These are phyloP conservation scores for Drosophila anomalata DNA, from an alignment of 2,888 invertebrate species.

Conservation along the genomic window DNA sequence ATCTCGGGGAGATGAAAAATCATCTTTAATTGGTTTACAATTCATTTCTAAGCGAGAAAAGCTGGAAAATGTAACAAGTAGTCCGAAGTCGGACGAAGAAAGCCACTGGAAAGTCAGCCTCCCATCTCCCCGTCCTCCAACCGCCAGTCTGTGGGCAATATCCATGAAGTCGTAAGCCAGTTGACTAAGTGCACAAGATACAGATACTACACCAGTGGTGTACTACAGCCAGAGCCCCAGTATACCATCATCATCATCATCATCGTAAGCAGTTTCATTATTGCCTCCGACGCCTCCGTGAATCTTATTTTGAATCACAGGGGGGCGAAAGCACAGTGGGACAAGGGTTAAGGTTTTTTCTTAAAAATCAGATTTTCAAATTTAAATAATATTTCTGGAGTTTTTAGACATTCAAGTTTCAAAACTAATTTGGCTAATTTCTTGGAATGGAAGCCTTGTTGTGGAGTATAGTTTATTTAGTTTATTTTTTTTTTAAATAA, in stretches of 20 bases:
- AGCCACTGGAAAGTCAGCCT: conserved; percentile 51
- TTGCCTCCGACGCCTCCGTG: conserved; percentile 41
- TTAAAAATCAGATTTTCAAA: not conserved
- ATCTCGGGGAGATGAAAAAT: conserved; percentile 52
- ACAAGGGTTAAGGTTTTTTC: not conserved
- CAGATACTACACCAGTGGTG: conserved; percentile 19
- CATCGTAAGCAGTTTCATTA: conserved; percentile 12
- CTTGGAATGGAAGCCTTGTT: no score
- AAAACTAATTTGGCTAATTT: no score
- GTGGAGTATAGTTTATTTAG: no score
- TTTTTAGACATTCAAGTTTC: no score
- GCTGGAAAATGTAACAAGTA: conserved; percentile 70
- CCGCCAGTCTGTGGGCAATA: conserved; percentile 63
- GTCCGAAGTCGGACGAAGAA: conserved; percentile 60
- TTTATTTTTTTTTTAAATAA: no score
- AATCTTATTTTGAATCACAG: conserved; percentile 15
- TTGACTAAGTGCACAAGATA: conserved; percentile 31
- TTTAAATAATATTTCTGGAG: no score
- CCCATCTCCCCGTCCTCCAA: not conserved
- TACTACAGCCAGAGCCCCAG: not conserved
- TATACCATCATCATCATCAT: conserved; percentile 15
- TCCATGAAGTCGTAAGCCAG: conserved; percentile 69
- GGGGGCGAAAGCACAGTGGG: conserved; percentile 68
- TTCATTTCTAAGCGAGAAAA: conserved; percentile 73
- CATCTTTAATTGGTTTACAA: conserved; percentile 76